Conservation (phyloP, 2,888 invertebrate genomes). For the Mesochorus sp. region DNA sequence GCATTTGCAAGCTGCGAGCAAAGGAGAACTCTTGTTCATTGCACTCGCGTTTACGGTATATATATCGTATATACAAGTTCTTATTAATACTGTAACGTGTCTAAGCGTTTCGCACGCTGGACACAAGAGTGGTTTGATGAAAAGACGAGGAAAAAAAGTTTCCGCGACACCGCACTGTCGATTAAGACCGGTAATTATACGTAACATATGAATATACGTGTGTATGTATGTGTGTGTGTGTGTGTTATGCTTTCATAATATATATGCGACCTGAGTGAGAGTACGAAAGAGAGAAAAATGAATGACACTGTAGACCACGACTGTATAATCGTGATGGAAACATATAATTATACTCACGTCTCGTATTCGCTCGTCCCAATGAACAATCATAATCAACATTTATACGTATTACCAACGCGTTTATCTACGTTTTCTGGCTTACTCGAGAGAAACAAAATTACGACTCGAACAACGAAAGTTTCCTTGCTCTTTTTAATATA, state of each 20-base stretch:
- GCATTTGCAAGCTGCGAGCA: conserved; percentile 22
- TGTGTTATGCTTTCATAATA: conserved; percentile 27
- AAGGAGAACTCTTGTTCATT: conserved; percentile 9
- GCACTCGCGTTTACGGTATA: conserved; percentile 5
- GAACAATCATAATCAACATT: conserved; percentile 35
- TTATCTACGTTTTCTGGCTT: conserved; percentile 1
- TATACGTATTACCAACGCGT: neutral
- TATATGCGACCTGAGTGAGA: conserved; percentile 11
- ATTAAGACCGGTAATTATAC: conserved; percentile 53
- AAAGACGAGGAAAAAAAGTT: conserved; percentile 8
- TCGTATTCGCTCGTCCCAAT: conserved; percentile 24
- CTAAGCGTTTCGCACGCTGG: neutral
- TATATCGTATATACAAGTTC: too few species aligned
- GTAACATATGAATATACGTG: conserved; percentile 18
- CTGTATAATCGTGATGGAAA: neutral
- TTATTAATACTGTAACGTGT: conserved; percentile 9
- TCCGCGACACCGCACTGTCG: conserved; percentile 10
- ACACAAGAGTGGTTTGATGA: conserved; percentile 34
- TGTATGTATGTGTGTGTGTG: neutral
- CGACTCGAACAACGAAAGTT: too few species aligned
- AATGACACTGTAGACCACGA: neutral
- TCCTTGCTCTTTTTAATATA: too few species aligned
- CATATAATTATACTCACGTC: conserved; percentile 44
- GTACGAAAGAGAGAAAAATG: neutral
- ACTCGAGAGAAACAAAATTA: neutral